These are phyloP conservation scores for Perdita meconis DNA, from an alignment of 2,888 invertebrate genomes.

Conservation along the genomic window DNA sequence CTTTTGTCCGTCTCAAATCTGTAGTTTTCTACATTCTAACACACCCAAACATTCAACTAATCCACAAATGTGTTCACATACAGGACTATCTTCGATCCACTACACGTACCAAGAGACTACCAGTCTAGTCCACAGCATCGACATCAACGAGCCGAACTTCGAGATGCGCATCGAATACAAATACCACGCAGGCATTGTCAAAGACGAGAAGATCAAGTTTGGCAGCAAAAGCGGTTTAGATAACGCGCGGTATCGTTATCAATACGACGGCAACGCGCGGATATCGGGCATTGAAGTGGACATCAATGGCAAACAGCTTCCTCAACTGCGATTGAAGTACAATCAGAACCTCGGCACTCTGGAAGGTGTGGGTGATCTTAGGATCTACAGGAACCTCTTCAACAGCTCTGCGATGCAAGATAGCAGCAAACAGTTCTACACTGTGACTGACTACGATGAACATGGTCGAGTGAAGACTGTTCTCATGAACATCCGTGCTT, in stretches of 20 bases:
- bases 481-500: constrained; percentile 93
- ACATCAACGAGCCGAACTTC: constrained; percentile 94
- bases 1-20: too few relatives aligned
- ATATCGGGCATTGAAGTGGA: constrained; percentile 94
- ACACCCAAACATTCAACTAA: neutral
- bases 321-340: constrained; percentile 92
- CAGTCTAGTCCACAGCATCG: constrained; percentile 93
- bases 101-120: constrained; percentile 94
- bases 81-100: constrained; percentile 91
- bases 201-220: constrained; percentile 94
- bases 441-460: constrained; percentile 94
- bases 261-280: constrained; percentile 96
- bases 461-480: constrained; percentile 93
- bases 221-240: constrained; percentile 93
- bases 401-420: constrained; percentile 96
- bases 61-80: neutral
- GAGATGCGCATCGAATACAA: constrained; percentile 95
- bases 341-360: constrained; percentile 95
- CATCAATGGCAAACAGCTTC: constrained; percentile 94
- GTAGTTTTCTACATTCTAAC: neutral
- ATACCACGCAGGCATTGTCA: constrained; percentile 94
- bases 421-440: constrained; percentile 94
- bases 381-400: constrained; percentile 94
- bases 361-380: constrained; percentile 93
- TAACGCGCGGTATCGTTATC: constrained; percentile 95